Percentiles rank a stretch among this genome's conserved stretches.
phyloP scores from a whole-genome alignment of 35 echinoderm and acorn worm species.

The Holothuria glaberrima region DNA sequence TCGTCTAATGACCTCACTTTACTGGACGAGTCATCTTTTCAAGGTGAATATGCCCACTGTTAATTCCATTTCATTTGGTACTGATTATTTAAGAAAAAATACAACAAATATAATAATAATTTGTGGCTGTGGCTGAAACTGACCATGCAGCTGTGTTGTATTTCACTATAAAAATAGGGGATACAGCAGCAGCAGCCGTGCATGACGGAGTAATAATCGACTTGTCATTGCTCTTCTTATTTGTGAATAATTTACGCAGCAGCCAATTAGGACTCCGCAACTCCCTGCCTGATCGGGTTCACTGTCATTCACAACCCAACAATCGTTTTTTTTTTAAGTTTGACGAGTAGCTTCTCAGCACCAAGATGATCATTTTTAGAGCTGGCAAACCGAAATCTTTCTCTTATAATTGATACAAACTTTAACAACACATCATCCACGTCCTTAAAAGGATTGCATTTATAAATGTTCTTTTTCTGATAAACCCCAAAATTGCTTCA shows the following conservation, averaged over 20 bases:
- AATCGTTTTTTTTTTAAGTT: no score
- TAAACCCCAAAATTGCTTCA: no score
- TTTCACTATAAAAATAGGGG: not conserved
- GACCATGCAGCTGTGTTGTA: not conserved
- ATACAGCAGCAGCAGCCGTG: not conserved
- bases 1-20: slow-evolving; percentile 37
- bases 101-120: not conserved
- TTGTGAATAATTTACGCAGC: slow-evolving; percentile 7
- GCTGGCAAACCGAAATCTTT: no score
- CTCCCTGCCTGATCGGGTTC: no score
- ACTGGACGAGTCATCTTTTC: slow-evolving; percentile 28
- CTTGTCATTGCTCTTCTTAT: slow-evolving; percentile 7
- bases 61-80: slow-evolving; percentile 32
- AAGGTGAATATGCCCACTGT: slow-evolving; percentile 29
- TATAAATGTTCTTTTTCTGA: no score
- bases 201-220: slow-evolving; percentile 28
- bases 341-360: no score
- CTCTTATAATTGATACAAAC: no score
- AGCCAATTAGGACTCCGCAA: slow-evolving; percentile 11
- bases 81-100: not conserved
- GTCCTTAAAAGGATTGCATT: no score
- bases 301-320: no score
- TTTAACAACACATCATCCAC: no score
- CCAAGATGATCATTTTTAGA: no score
- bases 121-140: not conserved